Base-by-base conservation (phyloP, 2,888 invertebrate genomes). In the Apantesis nais region DNA sequence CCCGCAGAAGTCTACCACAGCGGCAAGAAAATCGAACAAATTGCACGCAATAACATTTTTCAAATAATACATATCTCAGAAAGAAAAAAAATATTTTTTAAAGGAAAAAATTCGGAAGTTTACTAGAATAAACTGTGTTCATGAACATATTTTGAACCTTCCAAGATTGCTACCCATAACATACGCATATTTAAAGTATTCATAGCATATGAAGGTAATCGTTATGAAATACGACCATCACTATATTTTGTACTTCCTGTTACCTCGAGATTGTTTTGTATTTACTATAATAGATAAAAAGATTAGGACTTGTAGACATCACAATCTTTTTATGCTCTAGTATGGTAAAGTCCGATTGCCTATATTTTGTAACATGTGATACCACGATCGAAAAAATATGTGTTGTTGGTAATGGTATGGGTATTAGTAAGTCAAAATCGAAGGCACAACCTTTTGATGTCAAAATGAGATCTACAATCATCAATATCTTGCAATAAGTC, bases 221-320 rank as follows among this genome's bases (percentile, higher is more conserved):
- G 62, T 77, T 75, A 68, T 67, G 70, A 77, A 76, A 78, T 74
- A 63, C 68, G 66, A n/a, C 34, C 67, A 68, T 44, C 62, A 65
- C 48, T 70, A 61, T 69, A 68, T 71, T 70, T 73, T n/a, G 70
- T 74, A 71, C 74, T 79, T 83, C 83, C 80, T 79, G 44, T 74
- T 72, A 14, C 83, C 83, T 83, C 69, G 74, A 70, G 65, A n/a
- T 31, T 66, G 74, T 68, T 72, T 65, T 61, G 66, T 71, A 65
- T 66, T 22, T 69, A 72, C 44, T 37, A 67, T 52, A 19, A 39
- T 22, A 68, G 41, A 61, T 67, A 19, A 66, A 55, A 66, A 34
- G 11, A 58, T 37, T 19, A 39, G 14, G 2, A 7, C 14, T 25
- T 16, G 22, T 55, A 25, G 12, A 25, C 11, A 52, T n/a, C 48